Evolutionary conservation across 1,140 invertebrate species (phyloP).

Genomic region (Gryllus bimaculatus): DNA sequence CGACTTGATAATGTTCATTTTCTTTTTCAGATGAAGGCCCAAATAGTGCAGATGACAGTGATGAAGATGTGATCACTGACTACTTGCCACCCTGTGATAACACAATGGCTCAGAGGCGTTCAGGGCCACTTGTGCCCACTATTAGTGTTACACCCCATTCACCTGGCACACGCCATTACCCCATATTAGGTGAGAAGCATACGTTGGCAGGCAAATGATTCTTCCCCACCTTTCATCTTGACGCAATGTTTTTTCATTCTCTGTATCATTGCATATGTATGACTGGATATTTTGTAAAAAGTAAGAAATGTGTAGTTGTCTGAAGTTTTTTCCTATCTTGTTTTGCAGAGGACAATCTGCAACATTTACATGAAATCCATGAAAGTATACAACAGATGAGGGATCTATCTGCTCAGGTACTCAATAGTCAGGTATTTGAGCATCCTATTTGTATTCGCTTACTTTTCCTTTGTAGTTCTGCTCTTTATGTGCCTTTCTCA

Average conservation of each 20-base stretch:
- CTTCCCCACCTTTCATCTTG: background rate
- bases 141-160: slow-evolving; percentile 81
- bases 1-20: too few species aligned
- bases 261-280: too few species aligned
- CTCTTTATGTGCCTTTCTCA: background rate
- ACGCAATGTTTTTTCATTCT: background rate
- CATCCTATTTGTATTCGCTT: too few species aligned
- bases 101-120: slow-evolving; percentile 29
- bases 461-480: background rate
- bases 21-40: slow-evolving; percentile 33
- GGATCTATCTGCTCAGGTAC: slow-evolving; percentile 32
- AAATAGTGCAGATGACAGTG: slow-evolving; percentile 51
- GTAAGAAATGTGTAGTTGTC: too few species aligned
- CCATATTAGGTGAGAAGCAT: slow-evolving; percentile 52
- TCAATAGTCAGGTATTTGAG: slow-evolving; percentile 20
- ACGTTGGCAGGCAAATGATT: background rate
- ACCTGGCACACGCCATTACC: slow-evolving; percentile 52
- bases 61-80: slow-evolving; percentile 58
- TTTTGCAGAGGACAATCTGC: slow-evolving; percentile 58
- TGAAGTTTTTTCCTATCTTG: slow-evolving; percentile 13
- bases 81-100: slow-evolving; percentile 30
- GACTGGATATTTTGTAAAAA: too few species aligned
- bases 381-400: slow-evolving; percentile 67
- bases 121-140: slow-evolving; percentile 55
- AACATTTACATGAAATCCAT: slow-evolving; percentile 63